These are phyloP conservation scores for Cataglyphis hispanica DNA, from an alignment of 1,140 invertebrate genomes.

Conservation along the genomic window DNA sequence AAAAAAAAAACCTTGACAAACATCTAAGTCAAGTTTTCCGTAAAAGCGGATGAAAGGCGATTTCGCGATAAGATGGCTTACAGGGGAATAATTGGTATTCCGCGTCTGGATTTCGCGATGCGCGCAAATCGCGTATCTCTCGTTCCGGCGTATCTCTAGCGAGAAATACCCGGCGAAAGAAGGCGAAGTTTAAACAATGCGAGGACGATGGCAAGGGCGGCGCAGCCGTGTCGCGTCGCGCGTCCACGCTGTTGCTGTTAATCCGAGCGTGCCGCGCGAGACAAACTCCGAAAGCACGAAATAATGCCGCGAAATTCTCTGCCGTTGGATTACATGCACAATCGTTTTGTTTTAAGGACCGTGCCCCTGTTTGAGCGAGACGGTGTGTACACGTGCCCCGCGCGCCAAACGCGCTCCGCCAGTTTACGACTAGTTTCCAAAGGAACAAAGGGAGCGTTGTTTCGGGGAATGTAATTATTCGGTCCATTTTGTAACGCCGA, in stretches of 20 bases:
- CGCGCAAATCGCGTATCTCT: conserved; percentile 20
- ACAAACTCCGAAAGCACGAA: conserved; percentile 67
- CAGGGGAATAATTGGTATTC: conserved; percentile 3
- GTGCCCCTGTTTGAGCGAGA: conserved; percentile 25
- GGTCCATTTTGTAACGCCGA: conserved; percentile 65
- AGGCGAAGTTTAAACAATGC: conserved; percentile 42
- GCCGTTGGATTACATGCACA: conserved; percentile 52
- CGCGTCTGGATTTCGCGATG: conserved; percentile 19
- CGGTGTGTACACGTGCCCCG: conserved; percentile 23
- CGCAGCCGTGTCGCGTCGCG: conserved; percentile 3
- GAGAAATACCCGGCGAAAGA: conserved; percentile 35
- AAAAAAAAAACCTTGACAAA: no score
- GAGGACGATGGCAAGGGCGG: background rate
- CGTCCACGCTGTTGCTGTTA: conserved; percentile 50
- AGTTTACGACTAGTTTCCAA: conserved; percentile 73
- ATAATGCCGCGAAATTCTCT: conserved; percentile 63
- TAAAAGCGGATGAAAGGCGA: background rate
- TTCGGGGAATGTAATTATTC: conserved; percentile 71
- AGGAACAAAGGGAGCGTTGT: conserved; percentile 71
- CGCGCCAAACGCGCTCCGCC: conserved; percentile 8
- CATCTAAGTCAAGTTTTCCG: background rate
- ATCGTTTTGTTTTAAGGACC: conserved; percentile 60
- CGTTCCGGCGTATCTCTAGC: background rate
- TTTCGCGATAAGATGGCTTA: background rate
- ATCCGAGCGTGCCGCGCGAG: conserved; percentile 44